These are phyloP conservation scores for Azemiops feae DNA, from an alignment of 2,113 vertebrate genomes.

Conservation along the genomic window DNA sequence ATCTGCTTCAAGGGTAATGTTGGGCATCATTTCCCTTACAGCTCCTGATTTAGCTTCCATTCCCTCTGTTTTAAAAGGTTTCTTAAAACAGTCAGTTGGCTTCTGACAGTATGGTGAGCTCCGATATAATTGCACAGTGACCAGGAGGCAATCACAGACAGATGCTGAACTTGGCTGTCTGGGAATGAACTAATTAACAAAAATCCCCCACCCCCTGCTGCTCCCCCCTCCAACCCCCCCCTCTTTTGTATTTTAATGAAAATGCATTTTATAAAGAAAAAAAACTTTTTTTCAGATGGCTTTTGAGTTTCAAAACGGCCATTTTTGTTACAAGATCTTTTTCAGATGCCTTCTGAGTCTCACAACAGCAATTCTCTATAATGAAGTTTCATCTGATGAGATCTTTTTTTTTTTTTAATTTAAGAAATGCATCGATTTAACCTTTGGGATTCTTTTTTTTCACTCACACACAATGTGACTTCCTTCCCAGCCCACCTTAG, in stretches of 20 bases:
- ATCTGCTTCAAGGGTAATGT: background rate
- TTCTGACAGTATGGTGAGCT: background rate
- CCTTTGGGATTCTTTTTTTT: background rate
- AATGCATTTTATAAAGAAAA: background rate
- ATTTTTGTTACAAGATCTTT: background rate
- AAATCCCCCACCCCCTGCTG: background rate
- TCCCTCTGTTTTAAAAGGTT: background rate
- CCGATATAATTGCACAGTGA: background rate
- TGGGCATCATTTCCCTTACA: background rate
- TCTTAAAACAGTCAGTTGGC: background rate
- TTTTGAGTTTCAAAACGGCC: background rate
- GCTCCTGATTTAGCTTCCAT: background rate
- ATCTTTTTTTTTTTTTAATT: background rate
- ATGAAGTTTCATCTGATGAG: background rate
- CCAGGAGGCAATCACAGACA: background rate
- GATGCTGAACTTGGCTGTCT: background rate
- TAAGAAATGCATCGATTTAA: background rate
- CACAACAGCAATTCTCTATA: background rate
- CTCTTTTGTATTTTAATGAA: background rate
- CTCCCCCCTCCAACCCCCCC: background rate
- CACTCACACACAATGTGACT: background rate
- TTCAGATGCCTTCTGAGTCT: background rate
- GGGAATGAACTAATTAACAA: background rate
- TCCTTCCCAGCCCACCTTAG: background rate
- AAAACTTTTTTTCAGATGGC: background rate